A percentile compares a stretch with the other conserved stretches of the same genome.
phyloP scores from a whole-genome alignment of 2,888 invertebrate species.

The Ophion costatus region DNA sequence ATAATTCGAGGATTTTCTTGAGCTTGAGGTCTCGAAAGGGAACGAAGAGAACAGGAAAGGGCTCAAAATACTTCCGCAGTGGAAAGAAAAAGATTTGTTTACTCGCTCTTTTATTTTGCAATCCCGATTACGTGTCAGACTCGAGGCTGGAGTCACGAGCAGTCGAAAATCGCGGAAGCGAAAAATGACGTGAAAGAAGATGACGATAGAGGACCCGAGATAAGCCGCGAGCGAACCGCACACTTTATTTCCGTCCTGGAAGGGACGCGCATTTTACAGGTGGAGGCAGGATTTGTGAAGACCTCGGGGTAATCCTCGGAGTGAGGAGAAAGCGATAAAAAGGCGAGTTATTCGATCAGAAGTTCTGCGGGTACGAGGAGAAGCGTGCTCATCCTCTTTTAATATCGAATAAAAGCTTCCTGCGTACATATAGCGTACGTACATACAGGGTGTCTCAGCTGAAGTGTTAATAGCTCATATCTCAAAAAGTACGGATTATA shows the following conservation, averaged over 20 bases:
- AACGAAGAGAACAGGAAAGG: background rate
- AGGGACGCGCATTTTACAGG: conserved; percentile 7
- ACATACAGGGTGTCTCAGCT: background rate
- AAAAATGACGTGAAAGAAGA: conserved; percentile 11
- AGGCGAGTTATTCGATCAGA: conserved; percentile 12
- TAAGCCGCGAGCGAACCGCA: background rate
- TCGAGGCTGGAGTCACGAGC: background rate
- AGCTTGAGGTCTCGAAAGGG: background rate
- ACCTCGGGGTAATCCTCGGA: conserved; percentile 19
- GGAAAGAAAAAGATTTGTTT: background rate
- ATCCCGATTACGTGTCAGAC: too few species aligned
- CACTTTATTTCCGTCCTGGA: conserved; percentile 11
- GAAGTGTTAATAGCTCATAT: too few species aligned
- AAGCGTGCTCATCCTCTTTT: background rate
- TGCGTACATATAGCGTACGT: background rate
- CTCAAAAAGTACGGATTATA: too few species aligned
- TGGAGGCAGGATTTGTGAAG: conserved; percentile 4
- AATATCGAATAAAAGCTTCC: conserved; percentile 1
- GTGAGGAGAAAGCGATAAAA: conserved; percentile 39
- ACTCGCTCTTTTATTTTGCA: background rate
- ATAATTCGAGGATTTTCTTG: background rate
- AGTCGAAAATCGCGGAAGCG: conserved; percentile 16
- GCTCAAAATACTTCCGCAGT: background rate
- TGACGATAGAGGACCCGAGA: background rate
- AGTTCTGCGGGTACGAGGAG: background rate